Evolutionary conservation across 2,113 vertebrate species (phyloP), one percentile per base, ranked within the genome.

Genomic region (Nesogale talazaci): DNA sequence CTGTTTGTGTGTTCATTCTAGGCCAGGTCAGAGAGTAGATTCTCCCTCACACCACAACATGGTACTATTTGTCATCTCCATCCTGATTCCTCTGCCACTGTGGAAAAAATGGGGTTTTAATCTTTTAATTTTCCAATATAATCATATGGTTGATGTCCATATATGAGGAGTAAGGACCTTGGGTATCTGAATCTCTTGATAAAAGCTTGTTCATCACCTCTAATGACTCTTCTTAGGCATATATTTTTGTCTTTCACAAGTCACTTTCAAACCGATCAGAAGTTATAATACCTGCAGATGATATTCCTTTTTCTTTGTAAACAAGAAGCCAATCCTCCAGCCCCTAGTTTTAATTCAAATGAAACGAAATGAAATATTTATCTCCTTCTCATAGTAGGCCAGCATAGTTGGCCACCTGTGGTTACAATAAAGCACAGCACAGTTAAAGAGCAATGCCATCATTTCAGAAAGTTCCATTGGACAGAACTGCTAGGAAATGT

Each of bases 181-280:
- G 14, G 14, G 72, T 74, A 36, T 22, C 22, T 36, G 72, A 20
- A 40, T 38, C 20, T 22, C n/a, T n/a, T n/a, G n/a, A 74, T 3
- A 38, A 46, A 70, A 46, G 19, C 4, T 25, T 23, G 14, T 57
- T 12, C 19, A 38, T 52, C 22, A 52, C 15, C 0, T 10, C 15
- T 25, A 52, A 9, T 23, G 98, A 98, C 95, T 94, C 31, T 86
- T 74, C 19, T 65, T 65, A 23, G 57, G 23, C 23, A 20, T 31
- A 9, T 14, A 75, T 67, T 11, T 11, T 67, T 67, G 57, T 17
- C 27, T 19, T 22, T n/a, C 12, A 16, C 20, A 79, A 79, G 40
- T 83, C 19, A 89, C 15, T 15, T 27, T 74, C 34, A 15, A 72
- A 22, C 38, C 65, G 10, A 52, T 17, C 16, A 38, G n/a, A 31